Percentiles rank a stretch among this genome's conserved stretches.
Conservation (phyloP, 1,140 invertebrate genomes). For the Papilio xuthus region DNA sequence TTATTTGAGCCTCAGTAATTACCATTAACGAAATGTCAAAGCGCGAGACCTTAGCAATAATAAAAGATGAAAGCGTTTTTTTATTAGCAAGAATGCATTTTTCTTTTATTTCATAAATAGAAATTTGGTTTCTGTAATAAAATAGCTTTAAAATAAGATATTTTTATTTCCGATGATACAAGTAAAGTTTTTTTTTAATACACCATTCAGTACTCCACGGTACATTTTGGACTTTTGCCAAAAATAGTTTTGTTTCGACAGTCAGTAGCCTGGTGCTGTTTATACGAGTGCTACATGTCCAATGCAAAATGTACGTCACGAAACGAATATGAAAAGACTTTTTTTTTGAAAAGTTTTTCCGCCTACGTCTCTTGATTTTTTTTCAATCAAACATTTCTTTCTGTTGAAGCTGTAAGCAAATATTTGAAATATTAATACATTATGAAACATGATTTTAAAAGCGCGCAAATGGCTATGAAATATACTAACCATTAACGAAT, state of each 20-base stretch:
- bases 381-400: background rate
- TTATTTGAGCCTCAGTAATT: constrained; percentile 23
- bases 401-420: background rate
- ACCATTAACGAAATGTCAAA: constrained; percentile 23
- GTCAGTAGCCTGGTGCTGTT: constrained; percentile 7
- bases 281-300: constrained; percentile 17
- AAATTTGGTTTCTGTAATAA: background rate
- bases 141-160: background rate
- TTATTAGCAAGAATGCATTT: background rate
- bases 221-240: constrained; percentile 22
- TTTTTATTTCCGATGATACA: constrained; percentile 1
- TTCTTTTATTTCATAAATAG: too few species aligned
- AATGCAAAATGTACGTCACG: constrained; percentile 21
- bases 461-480: too few species aligned
- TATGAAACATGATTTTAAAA: background rate
- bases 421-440: background rate
- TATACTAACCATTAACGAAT: too few species aligned
- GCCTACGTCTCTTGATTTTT: background rate
- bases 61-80: constrained; percentile 24
- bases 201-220: constrained; percentile 5
- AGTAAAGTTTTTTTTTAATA: constrained; percentile 2
- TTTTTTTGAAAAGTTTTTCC: constrained; percentile 12
- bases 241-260: constrained; percentile 23
- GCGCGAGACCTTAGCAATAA: constrained; percentile 5
- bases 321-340: constrained; percentile 27